phyloP scores from a whole-genome alignment of 2,888 invertebrate genomes.

The Stenurella melanura region DNA sequence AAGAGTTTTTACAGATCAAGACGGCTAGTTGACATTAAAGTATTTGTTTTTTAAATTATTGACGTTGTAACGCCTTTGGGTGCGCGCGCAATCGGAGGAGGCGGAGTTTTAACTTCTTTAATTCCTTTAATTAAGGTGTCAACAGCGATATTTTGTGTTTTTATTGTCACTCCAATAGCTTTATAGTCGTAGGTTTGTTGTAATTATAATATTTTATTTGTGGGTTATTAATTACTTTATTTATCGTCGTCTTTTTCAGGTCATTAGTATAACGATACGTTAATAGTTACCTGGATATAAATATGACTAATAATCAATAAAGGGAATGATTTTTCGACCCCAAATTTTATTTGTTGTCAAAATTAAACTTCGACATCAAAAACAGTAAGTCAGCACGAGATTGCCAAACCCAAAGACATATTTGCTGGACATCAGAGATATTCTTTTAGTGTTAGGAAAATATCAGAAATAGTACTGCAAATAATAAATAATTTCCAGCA shows the following conservation, averaged over 20 bases:
- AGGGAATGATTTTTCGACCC: no score
- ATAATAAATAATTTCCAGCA: no score
- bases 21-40: slow-evolving; percentile 65
- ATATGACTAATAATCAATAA: background rate
- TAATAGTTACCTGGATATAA: background rate
- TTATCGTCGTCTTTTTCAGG: slow-evolving; percentile 43
- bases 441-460: no score
- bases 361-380: no score
- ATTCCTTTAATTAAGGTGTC: slow-evolving; percentile 67
- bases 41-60: slow-evolving; percentile 58
- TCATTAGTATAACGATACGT: background rate
- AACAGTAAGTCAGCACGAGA: no score
- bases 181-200: slow-evolving; percentile 49
- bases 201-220: slow-evolving; percentile 50
- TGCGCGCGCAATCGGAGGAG: slow-evolving; percentile 65
- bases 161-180: slow-evolving; percentile 57
- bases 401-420: no score
- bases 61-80: slow-evolving; percentile 59
- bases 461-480: no score
- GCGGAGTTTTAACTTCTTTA: slow-evolving; percentile 62
- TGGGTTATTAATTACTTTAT: slow-evolving; percentile 48
- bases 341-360: no score
- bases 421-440: no score
- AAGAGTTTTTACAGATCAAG: slow-evolving; percentile 61
- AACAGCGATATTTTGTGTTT: slow-evolving; percentile 61